Base-by-base conservation (phyloP, 2,888 invertebrate species). In the Taenaris catops region DNA sequence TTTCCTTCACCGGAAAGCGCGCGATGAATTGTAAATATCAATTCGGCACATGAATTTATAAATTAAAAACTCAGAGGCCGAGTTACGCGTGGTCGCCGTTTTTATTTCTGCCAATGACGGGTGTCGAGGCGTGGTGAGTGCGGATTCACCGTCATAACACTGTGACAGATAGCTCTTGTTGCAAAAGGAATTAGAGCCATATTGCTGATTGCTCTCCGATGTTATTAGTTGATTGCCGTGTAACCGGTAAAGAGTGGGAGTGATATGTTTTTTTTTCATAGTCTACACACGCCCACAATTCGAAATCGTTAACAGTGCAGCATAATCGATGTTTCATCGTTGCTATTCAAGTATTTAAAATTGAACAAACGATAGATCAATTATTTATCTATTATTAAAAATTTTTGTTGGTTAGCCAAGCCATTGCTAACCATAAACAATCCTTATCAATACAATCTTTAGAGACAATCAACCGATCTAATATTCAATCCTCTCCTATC, bases 71-170 rank as follows among this genome's bases (percentile, higher is more conserved):
- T n/a, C n/a, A n/a, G n/a, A n/a, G n/a, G n/a, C n/a, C 83, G 70
- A 73, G 83, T 75, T 81, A 84, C 84, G 84, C 83, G 83, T 80
- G 78, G 79, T 74, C 71, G 78, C 72, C 73, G 81, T 84, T 84
- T 86, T 84, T 84, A 84, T 84, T 83, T 86, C 84, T 86, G 84
- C 84, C 84, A 86, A 86, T 86, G 84, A 83, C 83, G 75, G 71
- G 79, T 80, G 80, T 71, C 71, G 83, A 83, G 84, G 84, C 84
- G 84, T 83, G 84, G 84, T 84, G 63, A 63, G 59, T 68, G 66
- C 62, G 62, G 61, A 67, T 63, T 58, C 51, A 48, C 69, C 44
- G 48, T 41, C 23, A 19, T 10, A 24, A 19, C 36, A 55, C 48
- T 66, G 21, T 37, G 41, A 42, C 25, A 34, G 36, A 27, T 53